phyloP scores from a whole-genome alignment of 1,140 invertebrate genomes.

The Sesamia nonagrioides region DNA sequence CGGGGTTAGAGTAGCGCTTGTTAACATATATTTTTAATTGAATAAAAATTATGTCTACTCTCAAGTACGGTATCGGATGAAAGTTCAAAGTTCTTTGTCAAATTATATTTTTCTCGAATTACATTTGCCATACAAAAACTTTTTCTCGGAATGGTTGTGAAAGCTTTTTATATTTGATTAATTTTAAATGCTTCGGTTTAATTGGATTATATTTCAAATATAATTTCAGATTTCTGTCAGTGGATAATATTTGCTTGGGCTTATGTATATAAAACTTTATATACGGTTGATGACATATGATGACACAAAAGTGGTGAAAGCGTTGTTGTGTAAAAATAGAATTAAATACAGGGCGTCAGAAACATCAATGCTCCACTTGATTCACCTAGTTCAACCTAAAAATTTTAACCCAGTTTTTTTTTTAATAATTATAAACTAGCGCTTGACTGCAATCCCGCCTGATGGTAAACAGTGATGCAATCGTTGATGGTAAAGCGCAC shows the following conservation, averaged over 20 bases:
- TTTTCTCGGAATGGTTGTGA: background rate
- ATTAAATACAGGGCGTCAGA: background rate
- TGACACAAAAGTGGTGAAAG: background rate
- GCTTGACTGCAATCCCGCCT: too few relatives aligned
- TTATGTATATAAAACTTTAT: background rate
- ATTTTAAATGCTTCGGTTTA: background rate
- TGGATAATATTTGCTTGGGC: background rate
- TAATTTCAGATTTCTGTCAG: background rate
- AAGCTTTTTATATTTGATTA: background rate
- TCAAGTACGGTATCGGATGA: too few relatives aligned
- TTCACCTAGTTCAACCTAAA: too few relatives aligned
- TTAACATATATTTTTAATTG: too few relatives aligned
- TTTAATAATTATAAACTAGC: too few relatives aligned
- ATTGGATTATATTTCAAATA: background rate
- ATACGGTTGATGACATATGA: background rate
- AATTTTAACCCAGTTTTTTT: too few relatives aligned
- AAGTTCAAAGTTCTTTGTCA: background rate
- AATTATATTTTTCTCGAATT: constrained; percentile 1
- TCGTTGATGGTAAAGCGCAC: too few relatives aligned
- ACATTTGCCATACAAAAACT: background rate
- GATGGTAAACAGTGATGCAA: too few relatives aligned
- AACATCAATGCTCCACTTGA: too few relatives aligned
- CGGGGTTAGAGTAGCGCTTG: too few relatives aligned
- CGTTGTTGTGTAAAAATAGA: background rate
- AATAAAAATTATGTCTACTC: too few relatives aligned